Base-by-base conservation (phyloP, 2,113 vertebrate species). In the Bufo gargarizans region DNA sequence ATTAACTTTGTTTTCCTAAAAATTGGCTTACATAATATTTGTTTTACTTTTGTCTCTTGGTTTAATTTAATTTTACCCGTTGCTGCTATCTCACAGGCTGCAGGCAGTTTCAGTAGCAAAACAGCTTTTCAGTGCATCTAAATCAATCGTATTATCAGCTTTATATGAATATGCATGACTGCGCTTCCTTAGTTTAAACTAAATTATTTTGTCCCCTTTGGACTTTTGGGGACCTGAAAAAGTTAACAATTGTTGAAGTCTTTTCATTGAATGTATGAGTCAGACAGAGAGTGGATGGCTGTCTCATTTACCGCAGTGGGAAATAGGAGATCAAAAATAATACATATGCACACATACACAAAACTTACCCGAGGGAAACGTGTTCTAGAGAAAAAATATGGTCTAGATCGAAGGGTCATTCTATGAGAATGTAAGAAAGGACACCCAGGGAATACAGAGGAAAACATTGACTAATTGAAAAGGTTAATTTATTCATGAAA, bases 401-500 rank as follows among this genome's bases (percentile, higher is more conserved):
- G 58, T 65, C 50, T 65, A 74, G 80, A 88, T 83, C 80, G 87
- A 88, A 88, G 87, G 87, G 87, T 88, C 87, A 77, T 88, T 63
- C 69, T 65, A 14, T 22, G 58, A 67, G 22, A 79, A 67, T 86
- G 61, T 69, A 79, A n/a, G 55, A 67, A 79, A 63, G 58, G 8
- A 56, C 63, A 58, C 69, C 43, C 71, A 55, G 87, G 87, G 80
- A 82, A 88, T 88, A 63, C 50, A 20, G 77, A 69, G 65, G 67
- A 74, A 82, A 65, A 50, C 58, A 77, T 71, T 19, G 53, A 55
- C 87, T 88, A 88, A 88, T 88, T 88, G 87, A 77, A 88, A 88
- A 88, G 87, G 87, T 88, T 88, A 83, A 88, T 83, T 88, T 83
- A 88, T 88, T 88, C 87, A 83, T 82, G 77, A 82, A 87, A 87